Base-by-base conservation (phyloP, 2,797 vertebrate genomes). In the Labeo calbasu region DNA sequence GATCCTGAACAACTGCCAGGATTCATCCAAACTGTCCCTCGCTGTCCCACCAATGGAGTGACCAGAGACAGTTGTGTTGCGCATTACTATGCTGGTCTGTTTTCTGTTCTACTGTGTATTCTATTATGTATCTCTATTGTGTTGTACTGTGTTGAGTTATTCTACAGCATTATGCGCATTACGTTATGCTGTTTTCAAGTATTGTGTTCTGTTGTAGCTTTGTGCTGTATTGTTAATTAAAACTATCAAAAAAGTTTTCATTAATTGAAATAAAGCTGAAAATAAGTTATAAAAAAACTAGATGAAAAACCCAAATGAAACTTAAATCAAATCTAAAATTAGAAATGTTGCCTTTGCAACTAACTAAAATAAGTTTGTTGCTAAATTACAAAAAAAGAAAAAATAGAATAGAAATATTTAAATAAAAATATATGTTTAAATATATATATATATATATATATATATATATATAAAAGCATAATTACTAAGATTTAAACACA, bases 1-100 rank as follows among this genome's bases (percentile, higher is more conserved):
- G 68, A 72, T 61, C 36, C 68, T 72, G 76, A 84, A 72, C 76
- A 84, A 55, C 66, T 84, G 83, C 83, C 83, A 79, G 55, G 11
- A 79, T 14, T 71, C 28, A 4, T 50, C 55, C 83, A 65, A 84
- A 79, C 53, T 12, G 55, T 71, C 75, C 48, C 32, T 50, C 8
- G n/a, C 50, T 48, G 65, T 71, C 75, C 50, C 36, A 66, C 23
- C 48, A 69, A 55, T n/a, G 23, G 61, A 76, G 79, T 48, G 72
- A 59, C 71, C 53, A 59, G 13, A 43, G 63, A 71, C 25, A 28
- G 46, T 79, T 65, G 59, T 63, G 77, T 65, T 79, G 46, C 51
- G 59, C 7, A 32, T 79, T 79, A 51, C 32, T 21, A 17, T 70
- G 65, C 23, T 43, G n/a, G 11, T n/a, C 43, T 63, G 59, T 66